Base-by-base conservation (phyloP, 2,888 invertebrate species). In the Coelinius sp. region DNA sequence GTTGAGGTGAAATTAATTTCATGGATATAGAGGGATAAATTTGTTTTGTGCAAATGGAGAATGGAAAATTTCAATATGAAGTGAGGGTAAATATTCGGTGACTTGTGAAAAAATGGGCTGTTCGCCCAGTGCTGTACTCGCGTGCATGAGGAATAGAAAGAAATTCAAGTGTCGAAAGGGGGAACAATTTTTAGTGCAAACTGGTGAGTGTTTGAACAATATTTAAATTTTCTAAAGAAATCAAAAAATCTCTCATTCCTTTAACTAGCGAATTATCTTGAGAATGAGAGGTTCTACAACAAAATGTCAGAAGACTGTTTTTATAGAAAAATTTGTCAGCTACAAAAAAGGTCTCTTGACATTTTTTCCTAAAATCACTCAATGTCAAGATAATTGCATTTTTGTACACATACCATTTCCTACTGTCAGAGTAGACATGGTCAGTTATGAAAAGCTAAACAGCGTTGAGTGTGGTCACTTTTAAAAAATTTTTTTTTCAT, bases 31-130 rank as follows among this genome's bases (percentile, higher is more conserved):
- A 24, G 12, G n/a, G 44, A 35, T 25, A 17, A 52, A n/a, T 56
- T 14, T 12, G 20, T 53, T 14, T 56, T 27, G 22, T 31, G 27
- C n/a, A 31, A 56, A 35, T 59, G 17, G 1, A 17, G 12, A 31
- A 17, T 17, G 6, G 10, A 35, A 59, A 59, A 31, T 8, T 31
- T n/a, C 8, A 35, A 56, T 25, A 53, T 53, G 53, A 25, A 41
- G n/a, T 41, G 41, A 41, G n/a, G 6, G 41, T n/a, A 25, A 25
- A 53, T 53, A 25, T 14, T 53, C 25, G n/a, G 14, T 25, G 53
- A 53, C 25, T 52, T 14, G 20, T 44, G 49, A 8, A 75, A n/a
- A 76, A 63, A 78, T 79, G 79, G 79, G 79, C 59, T 78, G 79
- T 41, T 74, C 76, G 72, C 76, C 76, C 52, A 79, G 79, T 68